Evolutionary conservation across 2,797 vertebrate species (phyloP), one percentile per base, ranked within the genome.

Genomic region (Pseudocheirus occidentalis): DNA sequence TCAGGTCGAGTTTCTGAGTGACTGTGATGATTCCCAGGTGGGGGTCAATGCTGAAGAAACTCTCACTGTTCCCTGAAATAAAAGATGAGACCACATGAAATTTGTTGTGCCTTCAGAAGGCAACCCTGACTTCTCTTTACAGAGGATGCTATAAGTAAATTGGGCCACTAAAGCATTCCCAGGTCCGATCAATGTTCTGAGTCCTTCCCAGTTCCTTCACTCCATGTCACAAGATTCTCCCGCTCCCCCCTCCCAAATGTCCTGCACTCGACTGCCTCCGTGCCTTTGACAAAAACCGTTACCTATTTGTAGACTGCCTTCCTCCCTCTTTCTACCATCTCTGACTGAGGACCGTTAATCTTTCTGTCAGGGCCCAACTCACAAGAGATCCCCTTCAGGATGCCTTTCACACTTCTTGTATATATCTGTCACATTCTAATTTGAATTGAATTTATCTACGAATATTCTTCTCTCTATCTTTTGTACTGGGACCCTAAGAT

Each of bases 21-120:
- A 99, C 94, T 0, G 96, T 98, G 97, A 99, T 98, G 97, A 99
- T 99, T 98, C 99, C 99, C 89, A 99, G 98, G 81, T 98, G 96
- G 0, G 98, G 87, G 57, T 99, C 97, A 0, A 99, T 99, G 96
- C 97, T 98, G 97, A 99, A 99, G 96, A 99, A 98, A 97, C 98
- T 98, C 97, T 99, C 99, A 0, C 98, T 98, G 92, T 99, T 99
- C 55, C 99, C 99, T 99, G 98, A 93, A 98, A 97, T 53, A 92
- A 90, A 95, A 97, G 90, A 97, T 92, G 97, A 95, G 91, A 92
- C 28, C 93, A 95, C 93, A 12, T 97, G 91, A 98, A 96, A 59
- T 57, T 91, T 58, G 7, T 11, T n/a, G 91, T 18, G 34, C 1
- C 11, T 12, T 89, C 55, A 53, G 93, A 53, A 95, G 55, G 40